These are phyloP conservation scores for Fissipunctia ypsillon DNA, from an alignment of 2,888 invertebrate species.

Conservation along the genomic window DNA sequence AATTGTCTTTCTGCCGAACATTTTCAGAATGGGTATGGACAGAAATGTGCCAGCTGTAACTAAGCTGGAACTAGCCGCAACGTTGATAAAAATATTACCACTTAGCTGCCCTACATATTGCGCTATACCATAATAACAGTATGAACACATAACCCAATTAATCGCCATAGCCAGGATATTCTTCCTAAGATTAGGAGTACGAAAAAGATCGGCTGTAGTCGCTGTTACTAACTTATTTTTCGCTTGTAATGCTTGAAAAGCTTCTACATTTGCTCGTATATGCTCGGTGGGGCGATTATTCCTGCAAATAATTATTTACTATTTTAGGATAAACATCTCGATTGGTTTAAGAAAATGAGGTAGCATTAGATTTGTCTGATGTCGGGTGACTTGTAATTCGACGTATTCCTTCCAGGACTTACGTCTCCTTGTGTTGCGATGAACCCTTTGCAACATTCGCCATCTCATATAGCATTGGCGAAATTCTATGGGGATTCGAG, in stretches of 20 bases:
- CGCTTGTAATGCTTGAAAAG: slow-evolving; percentile 72
- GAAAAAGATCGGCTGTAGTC: slow-evolving; percentile 92
- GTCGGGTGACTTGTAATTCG: neutral
- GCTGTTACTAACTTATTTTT: slow-evolving; percentile 84
- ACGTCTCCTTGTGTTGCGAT: too few species aligned
- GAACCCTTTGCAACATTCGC: too few species aligned
- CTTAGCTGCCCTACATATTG: slow-evolving; percentile 95
- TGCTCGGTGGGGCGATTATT: slow-evolving; percentile 86
- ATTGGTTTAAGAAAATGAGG: neutral
- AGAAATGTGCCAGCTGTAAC: slow-evolving; percentile 90
- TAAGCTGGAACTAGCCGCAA: slow-evolving; percentile 93
- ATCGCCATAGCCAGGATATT: slow-evolving; percentile 93
- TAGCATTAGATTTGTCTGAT: neutral
- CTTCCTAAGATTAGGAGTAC: slow-evolving; percentile 92
- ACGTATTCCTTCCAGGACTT: too few species aligned
- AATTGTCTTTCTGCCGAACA: slow-evolving; percentile 92
- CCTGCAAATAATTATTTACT: slow-evolving; percentile 69
- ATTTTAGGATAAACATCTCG: neutral
- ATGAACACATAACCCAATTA: slow-evolving; percentile 95
- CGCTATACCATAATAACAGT: slow-evolving; percentile 94
- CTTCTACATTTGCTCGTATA: slow-evolving; percentile 82
- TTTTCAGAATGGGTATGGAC: slow-evolving; percentile 91
- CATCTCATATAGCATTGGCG: too few species aligned
- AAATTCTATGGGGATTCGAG: too few species aligned
- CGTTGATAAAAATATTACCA: slow-evolving; percentile 95